Evolutionary conservation across 2,888 invertebrate genomes (phyloP), one percentile per base, ranked within the genome.

Genomic region (Temnothorax rugatulus): DNA sequence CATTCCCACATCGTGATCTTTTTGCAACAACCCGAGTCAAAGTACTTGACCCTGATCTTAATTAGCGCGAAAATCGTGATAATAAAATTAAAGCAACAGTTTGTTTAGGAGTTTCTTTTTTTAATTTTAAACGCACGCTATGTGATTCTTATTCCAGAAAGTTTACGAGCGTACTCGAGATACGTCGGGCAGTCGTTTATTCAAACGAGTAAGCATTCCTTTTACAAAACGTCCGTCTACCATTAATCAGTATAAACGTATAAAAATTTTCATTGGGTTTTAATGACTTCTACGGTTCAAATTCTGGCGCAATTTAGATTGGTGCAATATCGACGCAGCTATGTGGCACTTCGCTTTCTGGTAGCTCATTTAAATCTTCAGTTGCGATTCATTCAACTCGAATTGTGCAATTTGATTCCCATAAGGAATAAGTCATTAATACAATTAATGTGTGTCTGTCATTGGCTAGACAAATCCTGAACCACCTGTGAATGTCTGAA

Each of bases 21-120:
- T 88, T 88, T 77, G 63, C 75, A 87, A 87, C 54, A 73, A 76
- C 15, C 15, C 44, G 68, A 82, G 82, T 86, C 86, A 86, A 86
- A 87, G 87, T 82, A 86, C 86, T 86, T 88, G 90, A 90, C 87
- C 88, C 57, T 90, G 89, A 88, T 88, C 87, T 90, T 88, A 88
- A 91, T 91, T 87, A 84, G 18, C 84, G 29, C 66, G 47, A 86
- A 84, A 89, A 90, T 87, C 50, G n/a, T 18, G 34, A 50, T 21
- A 29, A 41, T 21, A 54, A 13, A 52, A 29, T 68, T 68, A 29
- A 68, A 68, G 7, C 7, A 11, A 15, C 4, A 47, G 21, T n/a
- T 66, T 44, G 8, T 29, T 57, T 47, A 21, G 2, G 15, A 13
- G 29, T 44, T 54, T 76, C 9, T 29, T 68, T 29, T 54, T 18